Conservation (phyloP, 2,888 invertebrate species). For the Penaeus monodon region DNA sequence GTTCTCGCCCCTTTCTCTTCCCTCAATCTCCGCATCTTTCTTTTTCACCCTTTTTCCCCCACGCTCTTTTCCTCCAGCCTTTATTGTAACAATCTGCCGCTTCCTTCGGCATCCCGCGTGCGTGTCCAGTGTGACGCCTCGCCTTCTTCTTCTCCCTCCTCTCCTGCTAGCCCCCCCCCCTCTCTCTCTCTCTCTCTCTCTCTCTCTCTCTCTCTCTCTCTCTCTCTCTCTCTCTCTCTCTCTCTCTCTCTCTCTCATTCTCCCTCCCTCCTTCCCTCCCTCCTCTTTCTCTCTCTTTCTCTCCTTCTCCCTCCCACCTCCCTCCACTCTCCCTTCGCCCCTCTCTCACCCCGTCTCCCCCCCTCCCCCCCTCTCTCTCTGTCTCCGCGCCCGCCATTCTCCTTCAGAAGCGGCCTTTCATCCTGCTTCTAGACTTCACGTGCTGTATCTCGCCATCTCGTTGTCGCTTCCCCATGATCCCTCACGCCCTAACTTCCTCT, state of each 20-base stretch:
- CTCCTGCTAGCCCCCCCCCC: not conserved
- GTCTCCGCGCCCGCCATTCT: not conserved
- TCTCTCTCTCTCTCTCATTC: too few relatives aligned
- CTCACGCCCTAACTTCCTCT: not conserved
- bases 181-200: constrained; percentile 22
- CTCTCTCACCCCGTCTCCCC: not conserved
- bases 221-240: not conserved
- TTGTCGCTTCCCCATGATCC: too few relatives aligned
- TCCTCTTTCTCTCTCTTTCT: not conserved
- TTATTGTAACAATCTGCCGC: too few relatives aligned
- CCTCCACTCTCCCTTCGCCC: not conserved
- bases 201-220: constrained; percentile 23
- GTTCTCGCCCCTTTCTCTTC: too few relatives aligned
- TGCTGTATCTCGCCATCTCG: constrained; percentile 2
- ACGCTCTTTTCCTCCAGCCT: too few relatives aligned
- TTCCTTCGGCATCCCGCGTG: too few relatives aligned
- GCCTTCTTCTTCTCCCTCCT: not conserved
- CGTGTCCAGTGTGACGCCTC: not conserved
- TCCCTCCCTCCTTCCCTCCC: not conserved
- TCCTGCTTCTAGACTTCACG: not conserved
- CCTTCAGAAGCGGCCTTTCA: constrained; percentile 3
- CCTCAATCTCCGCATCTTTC: not conserved
- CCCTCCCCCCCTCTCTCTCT: not conserved
- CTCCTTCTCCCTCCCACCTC: not conserved
- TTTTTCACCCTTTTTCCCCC: too few relatives aligned